Evolutionary conservation across 2,888 invertebrate species (phyloP).

Genomic region (Rhagonycha fulva): DNA sequence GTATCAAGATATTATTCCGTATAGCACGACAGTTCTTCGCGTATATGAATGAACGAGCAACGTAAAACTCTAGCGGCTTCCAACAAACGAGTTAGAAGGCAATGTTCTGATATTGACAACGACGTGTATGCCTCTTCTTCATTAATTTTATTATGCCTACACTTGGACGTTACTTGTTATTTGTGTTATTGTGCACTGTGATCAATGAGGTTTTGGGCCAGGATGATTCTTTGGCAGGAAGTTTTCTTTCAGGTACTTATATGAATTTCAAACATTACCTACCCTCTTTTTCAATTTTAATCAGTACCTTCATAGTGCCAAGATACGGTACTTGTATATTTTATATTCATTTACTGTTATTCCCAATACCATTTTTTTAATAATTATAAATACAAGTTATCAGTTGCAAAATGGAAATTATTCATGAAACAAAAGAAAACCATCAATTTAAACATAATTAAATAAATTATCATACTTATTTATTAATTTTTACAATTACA

Average conservation of each 20-base stretch:
- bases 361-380: neutral
- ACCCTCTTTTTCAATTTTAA: neutral
- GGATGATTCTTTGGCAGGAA: slow-evolving; percentile 81
- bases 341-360: slow-evolving; percentile 21
- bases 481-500: neutral
- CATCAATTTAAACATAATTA: neutral
- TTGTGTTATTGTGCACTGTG: slow-evolving; percentile 43
- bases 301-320: neutral
- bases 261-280: neutral
- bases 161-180: slow-evolving; percentile 32
- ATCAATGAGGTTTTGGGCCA: slow-evolving; percentile 53
- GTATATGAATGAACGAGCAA: slow-evolving; percentile 51
- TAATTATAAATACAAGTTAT: too few relatives aligned
- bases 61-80: slow-evolving; percentile 36
- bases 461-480: neutral
- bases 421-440: neutral
- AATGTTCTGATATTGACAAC: slow-evolving; percentile 46
- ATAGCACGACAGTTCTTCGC: slow-evolving; percentile 49
- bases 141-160: slow-evolving; percentile 34
- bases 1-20: slow-evolving; percentile 48
- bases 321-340: slow-evolving; percentile 8
- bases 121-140: slow-evolving; percentile 32
- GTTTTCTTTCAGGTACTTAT: slow-evolving; percentile 77
- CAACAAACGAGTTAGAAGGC: slow-evolving; percentile 35
- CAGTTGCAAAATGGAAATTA: neutral